Conservation (phyloP, 2,113 vertebrate genomes). For the Notiomystis cincta region DNA sequence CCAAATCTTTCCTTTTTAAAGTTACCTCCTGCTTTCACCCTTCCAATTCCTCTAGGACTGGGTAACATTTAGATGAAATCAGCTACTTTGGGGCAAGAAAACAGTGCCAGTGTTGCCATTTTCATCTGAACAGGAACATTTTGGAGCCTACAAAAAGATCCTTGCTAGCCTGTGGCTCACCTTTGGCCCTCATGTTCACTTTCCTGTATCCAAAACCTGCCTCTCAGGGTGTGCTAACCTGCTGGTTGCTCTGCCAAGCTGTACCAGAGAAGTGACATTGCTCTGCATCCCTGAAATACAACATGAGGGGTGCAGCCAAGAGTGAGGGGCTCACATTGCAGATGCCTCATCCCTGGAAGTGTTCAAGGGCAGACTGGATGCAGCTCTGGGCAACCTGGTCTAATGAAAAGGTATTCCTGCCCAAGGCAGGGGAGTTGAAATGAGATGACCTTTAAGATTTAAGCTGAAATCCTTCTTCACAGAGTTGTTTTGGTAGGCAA, state of each 20-base stretch:
- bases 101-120: neutral
- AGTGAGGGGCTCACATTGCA: neutral
- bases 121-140: neutral
- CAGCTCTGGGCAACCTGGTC: neutral
- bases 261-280: neutral
- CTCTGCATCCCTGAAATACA: neutral
- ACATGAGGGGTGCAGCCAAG: neutral
- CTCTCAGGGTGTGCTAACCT: neutral
- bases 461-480: neutral
- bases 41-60: neutral
- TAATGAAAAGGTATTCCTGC: neutral
- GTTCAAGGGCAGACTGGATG: neutral
- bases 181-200: neutral
- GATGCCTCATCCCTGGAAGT: neutral
- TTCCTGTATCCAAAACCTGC: neutral
- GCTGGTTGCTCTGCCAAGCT: neutral
- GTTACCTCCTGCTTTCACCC: neutral
- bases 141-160: neutral
- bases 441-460: neutral
- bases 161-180: neutral
- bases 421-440: neutral
- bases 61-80: neutral
- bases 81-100: neutral
- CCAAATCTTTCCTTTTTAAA: neutral
- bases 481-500: neutral